A percentile compares a stretch with the other conserved stretches of the same genome.
These are phyloP conservation scores for Lottia scabra DNA, from an alignment of 2,888 invertebrate species.

Conservation along the genomic window DNA sequence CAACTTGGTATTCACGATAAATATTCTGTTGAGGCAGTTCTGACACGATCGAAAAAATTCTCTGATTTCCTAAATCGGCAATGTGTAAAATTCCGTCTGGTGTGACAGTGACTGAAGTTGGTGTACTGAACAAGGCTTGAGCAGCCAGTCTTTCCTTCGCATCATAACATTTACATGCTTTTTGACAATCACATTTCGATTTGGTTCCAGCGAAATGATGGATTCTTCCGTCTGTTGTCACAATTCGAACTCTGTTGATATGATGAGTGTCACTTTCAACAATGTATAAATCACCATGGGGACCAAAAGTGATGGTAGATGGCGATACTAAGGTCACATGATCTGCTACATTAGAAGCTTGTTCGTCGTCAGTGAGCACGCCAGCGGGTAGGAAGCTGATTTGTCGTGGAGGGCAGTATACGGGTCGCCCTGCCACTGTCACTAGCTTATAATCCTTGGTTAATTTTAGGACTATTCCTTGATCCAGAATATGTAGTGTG, in stretches of 20 bases:
- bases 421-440: conserved; percentile 93
- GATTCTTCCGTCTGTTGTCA: conserved; percentile 93
- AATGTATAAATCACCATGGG: conserved; percentile 90
- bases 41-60: conserved; percentile 75
- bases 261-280: conserved; percentile 92
- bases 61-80: conserved; percentile 85
- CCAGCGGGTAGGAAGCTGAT: conserved; percentile 54
- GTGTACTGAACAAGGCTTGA: conserved; percentile 93
- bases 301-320: conserved; percentile 89
- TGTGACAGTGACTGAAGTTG: conserved; percentile 86
- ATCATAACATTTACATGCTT: conserved; percentile 91
- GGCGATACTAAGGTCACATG: conserved; percentile 91
- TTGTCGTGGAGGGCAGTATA: conserved; percentile 89
- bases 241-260: conserved; percentile 85
- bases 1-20: conserved; percentile 82
- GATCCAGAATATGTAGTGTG: conserved; percentile 92
- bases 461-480: conserved; percentile 86
- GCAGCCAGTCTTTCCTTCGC: conserved; percentile 77
- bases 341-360: conserved; percentile 75
- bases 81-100: conserved; percentile 96
- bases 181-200: conserved; percentile 69
- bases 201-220: conserved; percentile 94
- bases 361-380: conserved; percentile 61
- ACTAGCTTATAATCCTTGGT: conserved; percentile 87
- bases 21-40: conserved; percentile 56